phyloP scores from a whole-genome alignment of 2,888 invertebrate genomes.

The Scaptomyza flava region DNA sequence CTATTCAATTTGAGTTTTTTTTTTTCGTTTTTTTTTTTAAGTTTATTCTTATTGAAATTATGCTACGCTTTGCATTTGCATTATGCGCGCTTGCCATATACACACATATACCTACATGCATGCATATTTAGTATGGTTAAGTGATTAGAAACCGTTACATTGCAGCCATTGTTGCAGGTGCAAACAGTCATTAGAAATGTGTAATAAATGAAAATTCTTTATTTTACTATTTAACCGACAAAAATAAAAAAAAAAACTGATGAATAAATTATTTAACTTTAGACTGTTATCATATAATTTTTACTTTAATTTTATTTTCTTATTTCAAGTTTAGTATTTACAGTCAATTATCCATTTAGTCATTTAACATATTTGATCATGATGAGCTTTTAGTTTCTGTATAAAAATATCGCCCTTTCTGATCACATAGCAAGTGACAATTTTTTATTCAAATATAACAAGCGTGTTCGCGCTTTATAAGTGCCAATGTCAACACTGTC shows the following conservation, averaged over 20 bases:
- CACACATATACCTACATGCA: too few species aligned
- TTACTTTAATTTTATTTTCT: too few species aligned
- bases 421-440: slow-evolving; percentile 52
- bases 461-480: slow-evolving; percentile 60
- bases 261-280: too few species aligned
- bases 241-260: too few species aligned
- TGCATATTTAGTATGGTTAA: slow-evolving; percentile 24
- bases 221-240: too few species aligned
- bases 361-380: not conserved
- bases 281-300: too few species aligned
- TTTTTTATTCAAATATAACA: slow-evolving; percentile 56
- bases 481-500: slow-evolving; percentile 58
- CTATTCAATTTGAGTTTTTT: slow-evolving; percentile 51
- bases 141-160: slow-evolving; percentile 51
- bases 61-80: slow-evolving; percentile 74
- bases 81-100: slow-evolving; percentile 52
- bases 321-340: too few species aligned
- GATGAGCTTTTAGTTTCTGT: slow-evolving; percentile 18
- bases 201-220: too few species aligned
- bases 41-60: slow-evolving; percentile 63
- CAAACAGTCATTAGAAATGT: not conserved
- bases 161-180: slow-evolving; percentile 48
- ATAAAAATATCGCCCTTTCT: slow-evolving; percentile 18
- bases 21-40: not conserved
- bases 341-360: slow-evolving; percentile 2